Base-by-base conservation (phyloP, 2,888 invertebrate species). In the Drosophila mettleri region DNA sequence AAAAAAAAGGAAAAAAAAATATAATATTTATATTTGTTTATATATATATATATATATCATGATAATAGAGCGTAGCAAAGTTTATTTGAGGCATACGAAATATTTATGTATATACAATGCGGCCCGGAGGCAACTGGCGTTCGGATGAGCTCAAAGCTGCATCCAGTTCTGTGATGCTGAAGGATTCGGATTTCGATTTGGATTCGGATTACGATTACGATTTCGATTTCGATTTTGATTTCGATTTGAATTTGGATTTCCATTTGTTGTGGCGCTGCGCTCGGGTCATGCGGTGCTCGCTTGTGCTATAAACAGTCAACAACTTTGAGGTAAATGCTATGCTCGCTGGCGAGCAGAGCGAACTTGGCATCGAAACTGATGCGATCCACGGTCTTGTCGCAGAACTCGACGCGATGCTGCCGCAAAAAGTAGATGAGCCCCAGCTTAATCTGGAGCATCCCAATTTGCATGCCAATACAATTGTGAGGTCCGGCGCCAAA, bases 391-490 rank as follows among this genome's bases (percentile, higher is more conserved):
- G 92, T 90, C 59, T 86, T 78, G 31, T 88, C 86, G 52, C 90
- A 90, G 31, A 86, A 67, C 58, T 86, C 86, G 24, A 92, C 90
- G 10, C 83, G 88, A 74, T 92, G 91, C 58, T 89, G 87, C 22
- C 79, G 89, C 48, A 92, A 72, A 46, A 92, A 91, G 61, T 91
- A 89, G 38, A 92, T 82, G 14, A 92, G 79, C n/a, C 92, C 92
- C 59, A 92, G 73, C 69, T 91, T 92, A 0, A 90, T 78, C 66
- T 91, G 91, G 14, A 92, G 64, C 34, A 85, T 69, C 0, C 86
- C 92, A 48, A 92, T 86, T 0, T 90, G 81, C 67, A 89, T 85
- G 12, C 92, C 92, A 55, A 92, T 90, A 69, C 92, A 92, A 33
- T 88, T 89, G 58, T 89, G 91, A 2, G 91, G 90, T 0, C 92